A percentile compares a stretch with the other conserved stretches of the same genome.
Evolutionary conservation across 2,888 invertebrate species (phyloP).

Genomic region (Hofmannophila pseudospretella): DNA sequence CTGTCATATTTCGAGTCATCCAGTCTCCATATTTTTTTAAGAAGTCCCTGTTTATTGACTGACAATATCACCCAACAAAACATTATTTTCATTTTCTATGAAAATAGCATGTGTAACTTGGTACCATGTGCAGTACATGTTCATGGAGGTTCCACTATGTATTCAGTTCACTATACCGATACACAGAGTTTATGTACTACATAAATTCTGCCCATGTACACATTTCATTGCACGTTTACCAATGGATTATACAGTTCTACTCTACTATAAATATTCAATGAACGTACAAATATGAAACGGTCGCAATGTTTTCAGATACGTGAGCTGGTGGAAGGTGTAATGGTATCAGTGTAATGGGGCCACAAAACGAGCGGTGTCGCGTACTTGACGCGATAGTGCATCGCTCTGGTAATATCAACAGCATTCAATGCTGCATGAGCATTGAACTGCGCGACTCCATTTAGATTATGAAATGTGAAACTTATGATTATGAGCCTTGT

Average conservation of each 20-base stretch:
- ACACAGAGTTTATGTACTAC: too few species aligned
- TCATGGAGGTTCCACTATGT: too few species aligned
- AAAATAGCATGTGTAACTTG: too few species aligned
- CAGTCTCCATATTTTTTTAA: too few species aligned
- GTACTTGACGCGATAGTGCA: conserved; percentile 3
- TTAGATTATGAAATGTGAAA: conserved; percentile 9
- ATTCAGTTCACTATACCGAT: too few species aligned
- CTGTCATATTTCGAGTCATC: too few species aligned
- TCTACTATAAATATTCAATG: background rate
- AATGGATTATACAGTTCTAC: background rate
- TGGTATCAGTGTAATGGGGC: conserved; percentile 4
- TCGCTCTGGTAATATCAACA: conserved; percentile 9
- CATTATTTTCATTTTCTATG: too few species aligned
- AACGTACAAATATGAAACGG: background rate
- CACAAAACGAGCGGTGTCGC: conserved; percentile 4
- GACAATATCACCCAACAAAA: too few species aligned
- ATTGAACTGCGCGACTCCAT: background rate
- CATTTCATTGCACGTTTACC: conserved; percentile 8
- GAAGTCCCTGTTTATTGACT: too few species aligned
- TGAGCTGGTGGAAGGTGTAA: background rate
- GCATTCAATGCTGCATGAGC: background rate
- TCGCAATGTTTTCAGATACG: background rate
- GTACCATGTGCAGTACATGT: background rate
- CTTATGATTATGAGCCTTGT: too few species aligned
- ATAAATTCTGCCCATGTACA: too few species aligned